Evolutionary conservation across 2,113 vertebrate species (phyloP), one percentile per base, ranked within the genome.

Genomic region (Campylomormyrus numenius): DNA sequence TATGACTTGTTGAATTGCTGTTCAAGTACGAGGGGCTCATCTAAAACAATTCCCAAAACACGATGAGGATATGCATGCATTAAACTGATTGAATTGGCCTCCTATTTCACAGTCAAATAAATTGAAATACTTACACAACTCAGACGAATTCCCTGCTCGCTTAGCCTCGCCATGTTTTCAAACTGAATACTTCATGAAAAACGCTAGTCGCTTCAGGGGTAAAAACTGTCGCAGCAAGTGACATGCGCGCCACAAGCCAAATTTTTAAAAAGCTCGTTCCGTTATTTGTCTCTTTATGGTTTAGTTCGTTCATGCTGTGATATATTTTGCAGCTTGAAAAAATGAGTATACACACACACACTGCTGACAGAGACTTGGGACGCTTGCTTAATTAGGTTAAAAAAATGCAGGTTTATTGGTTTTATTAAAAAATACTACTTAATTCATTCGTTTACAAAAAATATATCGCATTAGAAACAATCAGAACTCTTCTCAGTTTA

Each of bases 1-100:
- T 96, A 53, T 96, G 96, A 94, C 95, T 96, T 50, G 95, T 95
- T 39, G 96, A 96, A 95, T 97, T 97, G 92, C 96, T 96, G 94
- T 95, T 95, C 90, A 96, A 94, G 92, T 95, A 97, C 90, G 95
- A 93, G 52, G 96, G 97, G 80, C 95, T 96, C 95, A 97, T 96
- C 97, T 96, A 88, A 56, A 93, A 91, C 53, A 92, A 80, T 74
- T 77, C 27, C 56, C 5, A 39, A 52, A 85, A 11, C 13, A 49
- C 46, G n/a, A 27, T 24, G 39, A 21, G 15, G 88, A 46, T 24
- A 2, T 87, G 0, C 35, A 45, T 70, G 77, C 9, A 62, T 5
- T 10, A 21, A 53, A 85, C 46, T 45, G 6, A 48, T 48, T 24
- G 45, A 85, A 85, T 24, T 48, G 19, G 21, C 15, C 21, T 45